phyloP scores from a whole-genome alignment of 2,797 vertebrate species.

The Bradypus variegatus region DNA sequence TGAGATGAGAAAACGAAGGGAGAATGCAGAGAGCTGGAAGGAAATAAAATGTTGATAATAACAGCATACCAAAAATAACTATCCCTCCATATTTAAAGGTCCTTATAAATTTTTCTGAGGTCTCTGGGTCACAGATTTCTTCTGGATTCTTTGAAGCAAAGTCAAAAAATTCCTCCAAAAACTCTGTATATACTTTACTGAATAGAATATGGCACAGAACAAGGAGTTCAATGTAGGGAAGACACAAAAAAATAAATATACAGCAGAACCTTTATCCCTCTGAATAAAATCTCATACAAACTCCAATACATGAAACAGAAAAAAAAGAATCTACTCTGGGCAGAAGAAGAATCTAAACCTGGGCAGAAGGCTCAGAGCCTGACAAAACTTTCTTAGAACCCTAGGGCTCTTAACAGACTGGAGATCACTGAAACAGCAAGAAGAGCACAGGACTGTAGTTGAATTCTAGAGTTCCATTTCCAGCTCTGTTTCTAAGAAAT shows the following conservation, averaged over 20 bases:
- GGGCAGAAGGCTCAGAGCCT: background rate
- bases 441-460: background rate
- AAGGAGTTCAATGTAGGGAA: background rate
- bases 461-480: background rate
- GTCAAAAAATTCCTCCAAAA: background rate
- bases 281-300: background rate
- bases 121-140: slow-evolving; percentile 19
- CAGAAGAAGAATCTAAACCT: too few species aligned
- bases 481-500: background rate
- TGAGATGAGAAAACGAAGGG: slow-evolving; percentile 10
- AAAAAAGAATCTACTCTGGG: background rate
- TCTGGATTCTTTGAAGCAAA: slow-evolving; percentile 17
- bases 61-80: slow-evolving; percentile 6
- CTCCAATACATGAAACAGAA: background rate
- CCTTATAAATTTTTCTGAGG: background rate
- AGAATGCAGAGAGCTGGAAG: background rate
- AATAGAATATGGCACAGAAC: background rate
- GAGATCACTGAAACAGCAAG: background rate
- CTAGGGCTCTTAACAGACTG: background rate
- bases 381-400: background rate
- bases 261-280: background rate
- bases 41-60: background rate
- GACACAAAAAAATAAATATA: background rate
- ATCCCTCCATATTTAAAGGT: background rate
- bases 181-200: background rate